These are phyloP conservation scores for Hipparchia sbordonii DNA, from an alignment of 2,888 invertebrate species.

Conservation along the genomic window DNA sequence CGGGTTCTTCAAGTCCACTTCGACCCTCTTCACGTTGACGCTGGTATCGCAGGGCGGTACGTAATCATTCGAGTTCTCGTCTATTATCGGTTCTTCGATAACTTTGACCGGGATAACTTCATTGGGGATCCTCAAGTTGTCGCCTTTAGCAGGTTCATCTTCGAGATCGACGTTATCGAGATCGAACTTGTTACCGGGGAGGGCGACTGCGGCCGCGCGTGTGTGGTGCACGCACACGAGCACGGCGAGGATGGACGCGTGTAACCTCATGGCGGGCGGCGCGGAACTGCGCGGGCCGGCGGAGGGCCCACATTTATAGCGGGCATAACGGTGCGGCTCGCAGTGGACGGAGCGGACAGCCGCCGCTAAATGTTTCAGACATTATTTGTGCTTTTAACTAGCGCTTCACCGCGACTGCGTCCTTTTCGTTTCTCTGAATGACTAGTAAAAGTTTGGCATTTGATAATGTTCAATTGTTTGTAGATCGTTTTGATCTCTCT, in stretches of 20 bases:
- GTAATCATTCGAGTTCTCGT: slow-evolving; percentile 49
- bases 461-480: neutral
- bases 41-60: slow-evolving; percentile 47
- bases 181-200: slow-evolving; percentile 51
- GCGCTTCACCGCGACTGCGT: slow-evolving; percentile 42
- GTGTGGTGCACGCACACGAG: slow-evolving; percentile 60
- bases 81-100: slow-evolving; percentile 54
- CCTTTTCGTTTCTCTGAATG: slow-evolving; percentile 36
- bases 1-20: slow-evolving; percentile 64
- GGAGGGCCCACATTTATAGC: slow-evolving; percentile 66
- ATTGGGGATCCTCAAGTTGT: slow-evolving; percentile 47
- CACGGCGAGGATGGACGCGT: slow-evolving; percentile 62
- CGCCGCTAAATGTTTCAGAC: slow-evolving; percentile 66
- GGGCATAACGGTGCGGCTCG: slow-evolving; percentile 66
- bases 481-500: neutral
- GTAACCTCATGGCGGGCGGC: slow-evolving; percentile 65
- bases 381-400: slow-evolving; percentile 69
- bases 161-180: slow-evolving; percentile 48
- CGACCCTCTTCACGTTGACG: slow-evolving; percentile 51
- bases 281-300: slow-evolving; percentile 57
- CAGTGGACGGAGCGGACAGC: slow-evolving; percentile 41
- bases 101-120: slow-evolving; percentile 65
- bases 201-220: slow-evolving; percentile 62
- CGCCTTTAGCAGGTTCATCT: slow-evolving; percentile 8
- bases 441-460: slow-evolving; percentile 24